Percentiles rank a stretch among this genome's conserved stretches.
These are phyloP conservation scores for Leptogaster cylindrica DNA, from an alignment of 2,888 invertebrate genomes.

Conservation along the genomic window DNA sequence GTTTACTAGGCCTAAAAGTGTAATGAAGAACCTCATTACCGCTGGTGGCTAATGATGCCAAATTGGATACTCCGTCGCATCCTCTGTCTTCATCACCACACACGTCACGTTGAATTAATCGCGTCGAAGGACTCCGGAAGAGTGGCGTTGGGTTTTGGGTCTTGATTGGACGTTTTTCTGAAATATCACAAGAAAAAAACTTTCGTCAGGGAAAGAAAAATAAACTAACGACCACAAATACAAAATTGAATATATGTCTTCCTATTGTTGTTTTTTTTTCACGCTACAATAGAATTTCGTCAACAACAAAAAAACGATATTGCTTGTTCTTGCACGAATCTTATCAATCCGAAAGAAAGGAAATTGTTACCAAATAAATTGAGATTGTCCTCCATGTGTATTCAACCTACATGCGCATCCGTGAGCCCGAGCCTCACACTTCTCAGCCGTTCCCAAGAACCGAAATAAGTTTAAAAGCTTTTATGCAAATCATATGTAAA, in stretches of 20 bases:
- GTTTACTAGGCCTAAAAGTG: slow-evolving; percentile 63
- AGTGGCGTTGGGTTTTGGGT: slow-evolving; percentile 58
- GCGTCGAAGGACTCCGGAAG: slow-evolving; percentile 60
- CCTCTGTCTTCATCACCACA: slow-evolving; percentile 57
- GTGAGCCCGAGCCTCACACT: not conserved
- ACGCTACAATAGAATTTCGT: too few species aligned
- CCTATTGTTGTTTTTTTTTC: too few species aligned
- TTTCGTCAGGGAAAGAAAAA: not conserved
- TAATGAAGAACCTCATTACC: slow-evolving; percentile 62
- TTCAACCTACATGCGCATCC: slow-evolving; percentile 2
- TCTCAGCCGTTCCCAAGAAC: not conserved
- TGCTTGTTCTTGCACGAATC: too few species aligned
- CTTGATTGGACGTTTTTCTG: slow-evolving; percentile 62
- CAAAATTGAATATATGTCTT: not conserved
- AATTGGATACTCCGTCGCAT: slow-evolving; percentile 50
- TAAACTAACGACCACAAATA: not conserved
- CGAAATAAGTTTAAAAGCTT: slow-evolving; percentile 42
- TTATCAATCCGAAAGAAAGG: slow-evolving; percentile 29
- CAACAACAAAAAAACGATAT: too few species aligned
- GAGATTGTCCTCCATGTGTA: slow-evolving; percentile 21
- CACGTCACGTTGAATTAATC: slow-evolving; percentile 60
- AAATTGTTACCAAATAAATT: slow-evolving; percentile 30
- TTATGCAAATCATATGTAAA: slow-evolving; percentile 45
- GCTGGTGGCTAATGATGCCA: slow-evolving; percentile 54
- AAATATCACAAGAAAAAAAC: slow-evolving; percentile 42